phyloP scores from a whole-genome alignment of 2,888 invertebrate genomes.

The Caenorhabditis sulstoni region DNA sequence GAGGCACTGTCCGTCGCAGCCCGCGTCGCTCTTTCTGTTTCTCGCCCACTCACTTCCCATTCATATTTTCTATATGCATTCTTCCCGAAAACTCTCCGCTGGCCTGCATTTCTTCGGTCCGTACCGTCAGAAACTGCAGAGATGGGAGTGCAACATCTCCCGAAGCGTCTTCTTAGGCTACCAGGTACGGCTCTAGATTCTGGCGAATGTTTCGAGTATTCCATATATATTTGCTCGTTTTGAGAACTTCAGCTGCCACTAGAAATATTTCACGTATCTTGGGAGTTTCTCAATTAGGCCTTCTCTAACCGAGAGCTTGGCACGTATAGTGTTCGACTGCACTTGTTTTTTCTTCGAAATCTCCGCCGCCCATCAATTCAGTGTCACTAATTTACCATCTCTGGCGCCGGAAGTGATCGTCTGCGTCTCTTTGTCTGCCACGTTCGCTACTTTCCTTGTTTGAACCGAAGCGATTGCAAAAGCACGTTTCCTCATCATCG shows the following conservation, averaged over 20 bases:
- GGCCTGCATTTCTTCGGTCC: constrained; percentile 26
- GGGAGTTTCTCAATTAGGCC: too few relatives aligned
- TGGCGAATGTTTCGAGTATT: too few relatives aligned
- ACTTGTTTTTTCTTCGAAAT: constrained; percentile 4
- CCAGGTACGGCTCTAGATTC: constrained; percentile 2
- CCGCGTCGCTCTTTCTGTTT: neutral
- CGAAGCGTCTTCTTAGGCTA: neutral
- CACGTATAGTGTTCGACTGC: constrained; percentile 13
- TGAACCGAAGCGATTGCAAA: constrained; percentile 8
- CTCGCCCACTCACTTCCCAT: neutral
- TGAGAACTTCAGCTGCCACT: too few relatives aligned
- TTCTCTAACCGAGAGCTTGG: too few relatives aligned
- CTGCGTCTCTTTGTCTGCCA: constrained; percentile 18
- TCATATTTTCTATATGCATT: neutral
- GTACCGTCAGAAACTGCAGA: constrained; percentile 5
- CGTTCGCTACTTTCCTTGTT: constrained; percentile 2
- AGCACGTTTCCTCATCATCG: constrained; percentile 13
- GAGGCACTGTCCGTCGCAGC: neutral
- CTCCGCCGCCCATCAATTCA: constrained; percentile 7
- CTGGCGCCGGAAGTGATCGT: constrained; percentile 31
- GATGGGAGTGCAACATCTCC: constrained; percentile 5
- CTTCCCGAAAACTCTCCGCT: constrained; percentile 5
- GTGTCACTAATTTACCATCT: constrained; percentile 6
- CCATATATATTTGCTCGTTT: too few relatives aligned
- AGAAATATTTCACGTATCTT: too few relatives aligned